A percentile compares a stretch with the other conserved stretches of the same genome.
phyloP scores from a whole-genome alignment of 2,888 invertebrate species.

The Drosophila pullipes region DNA sequence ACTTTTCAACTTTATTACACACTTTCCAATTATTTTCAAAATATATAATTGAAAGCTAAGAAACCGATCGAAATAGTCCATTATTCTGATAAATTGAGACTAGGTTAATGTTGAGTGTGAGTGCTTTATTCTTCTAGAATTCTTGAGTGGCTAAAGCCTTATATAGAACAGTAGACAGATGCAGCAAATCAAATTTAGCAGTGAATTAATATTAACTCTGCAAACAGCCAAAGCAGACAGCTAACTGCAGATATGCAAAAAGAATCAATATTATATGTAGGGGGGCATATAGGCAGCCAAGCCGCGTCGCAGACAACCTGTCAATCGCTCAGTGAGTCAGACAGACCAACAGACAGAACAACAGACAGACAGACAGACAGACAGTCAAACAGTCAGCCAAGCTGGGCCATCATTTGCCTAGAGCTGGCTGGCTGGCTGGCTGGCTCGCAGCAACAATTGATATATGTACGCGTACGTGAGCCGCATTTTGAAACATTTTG shows the following conservation, averaged over 20 bases:
- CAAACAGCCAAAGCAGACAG: constrained; percentile 15
- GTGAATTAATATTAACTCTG: constrained; percentile 11
- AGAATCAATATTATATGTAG: constrained; percentile 33
- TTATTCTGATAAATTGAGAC: background rate
- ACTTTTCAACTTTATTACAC: background rate
- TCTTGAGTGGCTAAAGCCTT: background rate
- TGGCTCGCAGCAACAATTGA: constrained; percentile 75
- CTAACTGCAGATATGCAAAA: constrained; percentile 26
- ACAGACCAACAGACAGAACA: constrained; percentile 30
- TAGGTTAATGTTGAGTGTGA: background rate
- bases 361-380: constrained; percentile 33
- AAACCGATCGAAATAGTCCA: background rate
- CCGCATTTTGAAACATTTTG: constrained; percentile 46
- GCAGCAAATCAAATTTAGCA: constrained; percentile 15
- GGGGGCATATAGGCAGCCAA: constrained; percentile 29
- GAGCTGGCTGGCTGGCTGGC: constrained; percentile 7
- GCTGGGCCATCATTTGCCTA: constrained; percentile 70
- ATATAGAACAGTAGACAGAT: background rate
- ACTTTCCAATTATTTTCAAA: background rate
- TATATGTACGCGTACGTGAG: constrained; percentile 80
- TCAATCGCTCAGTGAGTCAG: constrained; percentile 57
- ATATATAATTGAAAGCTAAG: background rate
- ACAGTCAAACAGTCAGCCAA: constrained; percentile 32
- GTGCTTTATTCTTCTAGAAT: background rate
- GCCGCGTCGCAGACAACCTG: constrained; percentile 57